Evolutionary conservation across 2,797 vertebrate species (phyloP), one percentile per base, ranked within the genome.

Genomic region (Rhodeus uyekii): DNA sequence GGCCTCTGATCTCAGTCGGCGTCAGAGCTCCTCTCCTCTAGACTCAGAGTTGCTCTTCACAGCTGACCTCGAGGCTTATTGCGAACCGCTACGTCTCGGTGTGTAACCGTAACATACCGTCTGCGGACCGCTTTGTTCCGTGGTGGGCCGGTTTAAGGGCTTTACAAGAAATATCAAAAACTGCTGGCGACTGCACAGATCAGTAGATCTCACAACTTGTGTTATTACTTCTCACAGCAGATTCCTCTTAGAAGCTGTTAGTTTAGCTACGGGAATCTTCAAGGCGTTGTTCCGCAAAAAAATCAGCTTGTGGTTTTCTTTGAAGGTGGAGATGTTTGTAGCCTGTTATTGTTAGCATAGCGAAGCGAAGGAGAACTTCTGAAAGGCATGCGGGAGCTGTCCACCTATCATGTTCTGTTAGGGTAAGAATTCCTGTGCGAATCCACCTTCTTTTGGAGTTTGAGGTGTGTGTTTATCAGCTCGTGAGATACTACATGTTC

Each of bases 321-420:
- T 74, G 58, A 81, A 81, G 79, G 79, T 81, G 79, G 69, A 65
- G 79, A 65, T 74, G 32, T 65, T 65, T 81, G 68, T 61, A 80
- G 67, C 34, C 19, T 81, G 79, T 74, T 81, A 50, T 74, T 81
- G 58, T 74, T 53, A 63, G 58, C 44, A 19, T 50, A 24, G 46
- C 18, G 34, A 67, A 65, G 46, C 16, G 22, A 8, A 39, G 69
- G 9, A 65, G 34, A 65, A 48, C 58, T 38, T 63, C 29, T 27
- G 14, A 29, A 7, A 60, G 36, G 36, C 19, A n/a, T 29, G 46
- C 29, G 2, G 29, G 77, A 58, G 50, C 10, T 27, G 18, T 63
- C 69, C 58, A 73, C 42, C 32, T 60, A 48, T 61, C 19, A 48
- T n/a, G 8, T 46, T 44, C 18, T 8, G 19, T 46, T 48, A 64